Evolutionary conservation across 2,888 invertebrate species (phyloP), one percentile per base, ranked within the genome.

Genomic region (Ormyrus rosae): DNA sequence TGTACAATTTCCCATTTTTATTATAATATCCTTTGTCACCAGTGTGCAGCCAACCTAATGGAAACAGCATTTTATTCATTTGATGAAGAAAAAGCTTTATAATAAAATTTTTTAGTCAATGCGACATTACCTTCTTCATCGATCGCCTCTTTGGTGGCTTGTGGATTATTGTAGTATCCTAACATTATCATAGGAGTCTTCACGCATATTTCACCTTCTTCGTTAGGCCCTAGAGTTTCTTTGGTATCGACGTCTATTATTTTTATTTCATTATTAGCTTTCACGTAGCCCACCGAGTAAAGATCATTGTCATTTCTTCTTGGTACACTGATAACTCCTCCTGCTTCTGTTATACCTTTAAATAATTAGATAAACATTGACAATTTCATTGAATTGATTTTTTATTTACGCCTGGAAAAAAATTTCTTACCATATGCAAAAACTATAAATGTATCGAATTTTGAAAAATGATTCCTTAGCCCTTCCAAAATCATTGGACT

Each of bases 51-150:
- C n/a, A 34, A 45, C 63, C 19, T 19, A 5, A 6, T 2, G 5
- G 48, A 11, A 11, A 6, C 45, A 34, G 3, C 2, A 34, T 34
- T 34, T 34, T 34, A 34, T 34, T 34, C 34, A 0, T 34, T 34
- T 34, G 2, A 34, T 34, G 34, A 34, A 34, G 34, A 2, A 3
- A 34, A 34, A 34, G 34, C 34, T 34, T 34, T 34, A 19, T 19
- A 19, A 19, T 34, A 2, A 34, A 34, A 34, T 34, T 34, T 34
- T 4, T 3, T 34, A 34, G 34, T 34, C 34, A 34, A 4, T 34
- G 34, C 4, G 34, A 2, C 34, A 34, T 13, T 75, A 86, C 93
- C 86, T 60, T 86, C 83, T 34, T 80, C 68, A 67, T 86, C 85
- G 46, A 86, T 73, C 6, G 76, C 65, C 65, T 83, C 79, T 53